phyloP scores from a whole-genome alignment of 2,113 vertebrate species.

The Echinops telfairi region DNA sequence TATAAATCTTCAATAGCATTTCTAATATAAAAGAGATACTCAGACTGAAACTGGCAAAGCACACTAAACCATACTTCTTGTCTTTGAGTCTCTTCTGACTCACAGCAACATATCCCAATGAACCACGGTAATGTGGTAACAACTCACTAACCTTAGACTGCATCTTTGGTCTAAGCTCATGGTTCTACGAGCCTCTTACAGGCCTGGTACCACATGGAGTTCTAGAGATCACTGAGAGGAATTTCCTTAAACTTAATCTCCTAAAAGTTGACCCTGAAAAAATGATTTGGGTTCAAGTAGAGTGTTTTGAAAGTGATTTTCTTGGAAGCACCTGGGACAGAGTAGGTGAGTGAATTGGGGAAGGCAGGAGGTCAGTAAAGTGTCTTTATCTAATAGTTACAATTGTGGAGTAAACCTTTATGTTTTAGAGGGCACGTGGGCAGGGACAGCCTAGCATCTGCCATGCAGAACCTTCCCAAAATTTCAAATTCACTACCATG shows the following conservation, averaged over 20 bases:
- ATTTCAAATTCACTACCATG: too few relatives aligned
- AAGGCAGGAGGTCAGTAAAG: neutral
- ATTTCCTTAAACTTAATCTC: neutral
- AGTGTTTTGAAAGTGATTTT: neutral
- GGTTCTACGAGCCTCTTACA: neutral
- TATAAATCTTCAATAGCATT: neutral
- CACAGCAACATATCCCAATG: too few relatives aligned
- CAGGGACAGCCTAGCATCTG: neutral
- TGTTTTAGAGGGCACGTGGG: neutral
- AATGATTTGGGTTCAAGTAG: neutral
- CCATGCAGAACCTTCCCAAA: neutral
- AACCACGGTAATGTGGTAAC: rapidly evolving
- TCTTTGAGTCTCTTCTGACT: too few relatives aligned
- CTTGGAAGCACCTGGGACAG: neutral
- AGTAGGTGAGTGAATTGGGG: neutral
- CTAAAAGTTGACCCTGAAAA: neutral
- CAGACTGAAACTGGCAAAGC: neutral
- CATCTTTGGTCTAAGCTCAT: neutral
- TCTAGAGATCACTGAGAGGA: neutral
- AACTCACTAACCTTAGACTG: neutral
- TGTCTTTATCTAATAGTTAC: neutral
- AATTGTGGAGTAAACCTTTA: neutral
- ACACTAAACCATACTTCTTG: too few relatives aligned
- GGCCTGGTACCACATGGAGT: neutral
- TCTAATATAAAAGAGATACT: neutral